Conservation (phyloP, 2,888 invertebrate species). For the Nephrotoma guestfalica region DNA sequence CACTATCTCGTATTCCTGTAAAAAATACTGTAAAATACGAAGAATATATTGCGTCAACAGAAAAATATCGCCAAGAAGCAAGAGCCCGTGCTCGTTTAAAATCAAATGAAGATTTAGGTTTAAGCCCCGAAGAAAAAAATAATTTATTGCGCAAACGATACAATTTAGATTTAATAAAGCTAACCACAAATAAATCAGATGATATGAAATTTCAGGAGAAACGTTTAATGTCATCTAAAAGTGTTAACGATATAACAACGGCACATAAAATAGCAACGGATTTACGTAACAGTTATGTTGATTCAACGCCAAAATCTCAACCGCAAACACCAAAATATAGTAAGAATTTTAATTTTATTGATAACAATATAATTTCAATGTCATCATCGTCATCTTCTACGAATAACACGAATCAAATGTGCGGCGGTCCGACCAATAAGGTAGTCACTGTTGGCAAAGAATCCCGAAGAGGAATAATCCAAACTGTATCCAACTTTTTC, state of each 20-base stretch:
- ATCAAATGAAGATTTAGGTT: slow-evolving; percentile 57
- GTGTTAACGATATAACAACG: slow-evolving; percentile 28
- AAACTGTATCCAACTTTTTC: slow-evolving; percentile 71
- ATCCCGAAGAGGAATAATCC: slow-evolving; percentile 65
- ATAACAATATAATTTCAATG: neutral
- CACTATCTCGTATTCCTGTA: slow-evolving; percentile 13
- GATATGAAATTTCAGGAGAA: slow-evolving; percentile 22
- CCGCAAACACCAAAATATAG: slow-evolving; percentile 1
- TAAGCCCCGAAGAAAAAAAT: slow-evolving; percentile 53
- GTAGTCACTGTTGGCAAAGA: slow-evolving; percentile 33
- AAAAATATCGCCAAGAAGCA: slow-evolving; percentile 46
- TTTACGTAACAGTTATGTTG: neutral
- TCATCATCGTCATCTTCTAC: neutral
- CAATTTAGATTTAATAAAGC: slow-evolving; percentile 18
- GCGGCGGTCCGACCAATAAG: neutral
- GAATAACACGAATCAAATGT: neutral
- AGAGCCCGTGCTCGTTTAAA: slow-evolving; percentile 49
- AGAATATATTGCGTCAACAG: slow-evolving; percentile 25
- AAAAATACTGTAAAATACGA: slow-evolving; percentile 11
- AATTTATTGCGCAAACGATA: slow-evolving; percentile 34
- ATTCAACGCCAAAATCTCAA: neutral
- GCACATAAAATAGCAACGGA: slow-evolving; percentile 15
- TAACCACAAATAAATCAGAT: slow-evolving; percentile 15
- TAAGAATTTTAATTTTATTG: neutral
- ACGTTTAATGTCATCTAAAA: slow-evolving; percentile 31